These are phyloP conservation scores for Melipona beecheii DNA, from an alignment of 2,888 invertebrate species.

Conservation along the genomic window DNA sequence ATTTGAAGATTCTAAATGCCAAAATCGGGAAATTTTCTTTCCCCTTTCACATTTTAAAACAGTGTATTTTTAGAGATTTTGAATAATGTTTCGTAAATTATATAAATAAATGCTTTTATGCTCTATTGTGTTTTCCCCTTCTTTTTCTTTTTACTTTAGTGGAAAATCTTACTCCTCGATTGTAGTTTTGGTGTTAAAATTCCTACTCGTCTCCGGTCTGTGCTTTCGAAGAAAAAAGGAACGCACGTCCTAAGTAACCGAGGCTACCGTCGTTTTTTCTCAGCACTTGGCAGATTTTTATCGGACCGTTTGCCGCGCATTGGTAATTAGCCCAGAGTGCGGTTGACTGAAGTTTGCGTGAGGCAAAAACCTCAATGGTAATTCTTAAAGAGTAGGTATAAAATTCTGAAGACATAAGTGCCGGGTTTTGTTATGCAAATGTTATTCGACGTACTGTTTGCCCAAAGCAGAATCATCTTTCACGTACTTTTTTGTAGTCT, in stretches of 20 bases:
- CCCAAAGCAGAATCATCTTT: background rate
- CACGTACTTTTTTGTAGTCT: background rate
- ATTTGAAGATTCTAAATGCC: too few species aligned
- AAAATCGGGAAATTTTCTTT: too few species aligned
- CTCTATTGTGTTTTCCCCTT: background rate
- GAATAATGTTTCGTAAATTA: too few species aligned
- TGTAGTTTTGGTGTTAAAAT: background rate
- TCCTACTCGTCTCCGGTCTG: constrained; percentile 5
- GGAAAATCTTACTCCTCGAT: too few species aligned
- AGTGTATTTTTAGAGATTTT: too few species aligned
- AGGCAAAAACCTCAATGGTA: background rate
- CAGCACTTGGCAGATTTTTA: constrained; percentile 1
- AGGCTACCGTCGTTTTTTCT: background rate
- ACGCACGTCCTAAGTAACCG: background rate
- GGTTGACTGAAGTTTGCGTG: background rate
- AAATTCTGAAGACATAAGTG: constrained; percentile 18
- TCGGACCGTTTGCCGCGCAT: constrained; percentile 1
- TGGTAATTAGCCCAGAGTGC: constrained; percentile 4
- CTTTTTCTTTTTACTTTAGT: background rate
- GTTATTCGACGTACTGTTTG: constrained; percentile 14
- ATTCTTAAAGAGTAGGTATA: background rate
- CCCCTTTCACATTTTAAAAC: too few species aligned
- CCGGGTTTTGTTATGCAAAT: background rate
- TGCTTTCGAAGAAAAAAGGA: background rate
- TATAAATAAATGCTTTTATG: too few species aligned